Percentiles rank a stretch among this genome's conserved stretches.
These are phyloP conservation scores for Acomys russatus DNA, from an alignment of 2,797 vertebrate genomes.

Conservation along the genomic window DNA sequence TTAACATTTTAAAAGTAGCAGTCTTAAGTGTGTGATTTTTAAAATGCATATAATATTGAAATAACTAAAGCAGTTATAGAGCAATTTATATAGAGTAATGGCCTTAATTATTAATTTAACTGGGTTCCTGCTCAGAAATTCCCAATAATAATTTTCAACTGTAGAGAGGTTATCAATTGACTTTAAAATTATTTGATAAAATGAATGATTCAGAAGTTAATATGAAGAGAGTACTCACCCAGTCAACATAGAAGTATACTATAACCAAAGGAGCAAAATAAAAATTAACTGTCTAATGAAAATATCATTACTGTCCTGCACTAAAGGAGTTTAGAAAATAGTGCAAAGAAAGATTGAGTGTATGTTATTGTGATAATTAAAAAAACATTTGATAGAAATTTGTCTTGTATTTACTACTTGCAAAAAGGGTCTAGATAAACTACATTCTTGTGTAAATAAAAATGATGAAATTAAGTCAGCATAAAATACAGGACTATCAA, in stretches of 20 bases:
- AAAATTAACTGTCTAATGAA: background rate
- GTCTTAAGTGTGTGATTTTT: background rate
- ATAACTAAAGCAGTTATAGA: background rate
- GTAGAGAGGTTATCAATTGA: background rate
- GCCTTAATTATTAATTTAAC: background rate
- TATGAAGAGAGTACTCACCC: background rate
- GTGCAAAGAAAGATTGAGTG: background rate
- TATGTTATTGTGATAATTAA: background rate
- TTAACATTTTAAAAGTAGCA: background rate
- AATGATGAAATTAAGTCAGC: background rate
- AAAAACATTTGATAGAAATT: slow-evolving; percentile 7
- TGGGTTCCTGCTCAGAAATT: background rate
- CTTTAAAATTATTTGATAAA: slow-evolving; percentile 32
- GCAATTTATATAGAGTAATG: slow-evolving; percentile 21
- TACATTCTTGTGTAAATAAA: slow-evolving; percentile 28
- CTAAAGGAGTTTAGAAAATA: background rate
- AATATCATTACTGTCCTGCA: background rate
- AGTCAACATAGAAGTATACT: background rate
- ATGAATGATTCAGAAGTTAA: slow-evolving; percentile 7
- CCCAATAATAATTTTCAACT: background rate
- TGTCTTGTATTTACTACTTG: background rate
- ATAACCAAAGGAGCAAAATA: background rate
- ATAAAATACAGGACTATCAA: background rate
- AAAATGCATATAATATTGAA: slow-evolving; percentile 26
- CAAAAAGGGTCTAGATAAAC: background rate